phyloP scores from a whole-genome alignment of 1,140 invertebrate species.

The Apocrypta bakeri region DNA sequence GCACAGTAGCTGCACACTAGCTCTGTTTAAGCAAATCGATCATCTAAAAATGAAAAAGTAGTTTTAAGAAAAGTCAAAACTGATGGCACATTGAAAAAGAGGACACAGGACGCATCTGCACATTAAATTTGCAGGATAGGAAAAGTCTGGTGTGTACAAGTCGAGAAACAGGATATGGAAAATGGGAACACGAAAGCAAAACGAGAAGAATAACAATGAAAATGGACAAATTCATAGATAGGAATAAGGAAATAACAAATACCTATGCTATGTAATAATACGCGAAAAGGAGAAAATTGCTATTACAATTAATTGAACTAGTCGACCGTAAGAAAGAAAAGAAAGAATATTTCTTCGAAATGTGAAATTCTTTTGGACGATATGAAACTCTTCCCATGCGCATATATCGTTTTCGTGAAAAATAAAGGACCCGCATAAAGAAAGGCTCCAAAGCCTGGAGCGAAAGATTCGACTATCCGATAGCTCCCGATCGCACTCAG shows the following conservation, averaged over 20 bases:
- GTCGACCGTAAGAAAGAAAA: too few species aligned
- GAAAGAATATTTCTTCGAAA: too few species aligned
- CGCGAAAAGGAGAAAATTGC: neutral
- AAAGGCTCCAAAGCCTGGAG: neutral
- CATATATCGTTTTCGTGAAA: neutral
- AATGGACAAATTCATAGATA: too few species aligned
- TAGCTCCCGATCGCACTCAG: neutral
- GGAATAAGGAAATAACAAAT: conserved; percentile 1
- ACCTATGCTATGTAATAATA: neutral
- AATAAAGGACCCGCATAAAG: neutral
- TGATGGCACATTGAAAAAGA: conserved; percentile 6
- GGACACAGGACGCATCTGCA: neutral
- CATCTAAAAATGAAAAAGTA: neutral
- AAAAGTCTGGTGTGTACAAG: neutral
- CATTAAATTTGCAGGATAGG: neutral
- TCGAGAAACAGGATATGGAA: neutral
- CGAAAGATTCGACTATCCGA: neutral
- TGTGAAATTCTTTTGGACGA: too few species aligned
- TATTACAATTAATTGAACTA: neutral
- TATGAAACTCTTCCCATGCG: too few species aligned
- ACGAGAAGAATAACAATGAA: neutral
- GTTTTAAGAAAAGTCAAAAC: neutral
- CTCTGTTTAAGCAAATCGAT: neutral
- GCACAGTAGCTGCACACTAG: too few species aligned
- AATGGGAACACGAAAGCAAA: neutral